Evolutionary conservation across 1,140 invertebrate genomes (phyloP).

Genomic region (Lordiphosa stackelbergi): DNA sequence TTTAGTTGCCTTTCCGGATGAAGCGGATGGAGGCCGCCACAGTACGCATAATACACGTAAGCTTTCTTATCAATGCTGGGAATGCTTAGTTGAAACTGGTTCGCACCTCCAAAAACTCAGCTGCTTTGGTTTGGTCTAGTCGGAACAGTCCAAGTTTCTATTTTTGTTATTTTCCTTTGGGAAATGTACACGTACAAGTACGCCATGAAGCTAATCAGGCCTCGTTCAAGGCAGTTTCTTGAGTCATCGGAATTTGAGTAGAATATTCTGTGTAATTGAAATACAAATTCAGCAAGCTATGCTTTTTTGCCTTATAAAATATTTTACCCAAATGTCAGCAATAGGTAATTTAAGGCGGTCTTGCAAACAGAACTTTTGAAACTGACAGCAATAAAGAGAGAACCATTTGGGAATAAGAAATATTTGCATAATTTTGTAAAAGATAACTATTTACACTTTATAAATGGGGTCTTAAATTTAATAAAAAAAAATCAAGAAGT

Average conservation of each 20-base stretch:
- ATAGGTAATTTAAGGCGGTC: constrained; percentile 33
- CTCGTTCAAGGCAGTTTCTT: constrained; percentile 32
- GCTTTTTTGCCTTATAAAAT: not conserved
- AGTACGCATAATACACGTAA: not conserved
- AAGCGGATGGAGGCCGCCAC: too few species aligned
- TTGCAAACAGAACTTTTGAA: not conserved
- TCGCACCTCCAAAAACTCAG: constrained; percentile 59
- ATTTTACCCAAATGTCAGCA: not conserved
- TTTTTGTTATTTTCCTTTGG: constrained; percentile 1
- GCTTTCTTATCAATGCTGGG: constrained; percentile 42
- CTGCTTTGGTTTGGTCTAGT: constrained; percentile 53
- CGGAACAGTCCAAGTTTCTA: not conserved
- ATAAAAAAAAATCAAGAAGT: too few species aligned
- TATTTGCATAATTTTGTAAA: too few species aligned
- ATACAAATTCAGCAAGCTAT: constrained; percentile 26
- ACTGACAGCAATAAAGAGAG: too few species aligned
- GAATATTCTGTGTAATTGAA: not conserved
- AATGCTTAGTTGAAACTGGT: constrained; percentile 61
- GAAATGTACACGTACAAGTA: not conserved
- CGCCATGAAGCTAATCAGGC: constrained; percentile 31
- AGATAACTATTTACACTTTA: too few species aligned
- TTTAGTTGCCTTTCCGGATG: constrained; percentile 28
- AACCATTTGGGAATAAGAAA: too few species aligned
- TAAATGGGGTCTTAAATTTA: too few species aligned
- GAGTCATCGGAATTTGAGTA: constrained; percentile 11